Evolutionary conservation across 2,797 vertebrate species (phyloP).

Genomic region (Spheniscus humboldti): DNA sequence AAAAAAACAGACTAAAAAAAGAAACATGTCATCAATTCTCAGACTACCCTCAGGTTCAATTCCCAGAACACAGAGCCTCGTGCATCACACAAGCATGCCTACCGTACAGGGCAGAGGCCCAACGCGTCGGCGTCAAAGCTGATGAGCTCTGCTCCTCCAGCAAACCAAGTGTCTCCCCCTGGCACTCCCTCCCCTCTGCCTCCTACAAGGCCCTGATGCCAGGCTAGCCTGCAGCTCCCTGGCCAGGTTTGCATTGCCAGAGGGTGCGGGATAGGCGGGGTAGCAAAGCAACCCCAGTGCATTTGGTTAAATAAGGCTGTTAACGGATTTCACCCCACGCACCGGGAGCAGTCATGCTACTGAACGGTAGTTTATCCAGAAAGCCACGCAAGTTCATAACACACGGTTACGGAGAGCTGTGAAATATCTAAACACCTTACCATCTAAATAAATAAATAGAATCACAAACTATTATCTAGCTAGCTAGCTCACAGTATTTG

Average conservation of each 20-base stretch:
- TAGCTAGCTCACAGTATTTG: background rate
- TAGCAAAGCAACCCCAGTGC: too few species aligned
- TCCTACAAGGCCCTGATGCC: background rate
- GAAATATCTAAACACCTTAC: background rate
- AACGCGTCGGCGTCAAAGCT: background rate
- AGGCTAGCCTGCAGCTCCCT: background rate
- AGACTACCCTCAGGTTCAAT: too few species aligned
- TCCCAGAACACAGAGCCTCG: background rate
- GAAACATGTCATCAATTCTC: background rate
- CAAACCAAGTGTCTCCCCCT: background rate
- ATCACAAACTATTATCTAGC: background rate
- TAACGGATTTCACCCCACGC: background rate
- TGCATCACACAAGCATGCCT: too few species aligned
- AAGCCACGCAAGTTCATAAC: background rate
- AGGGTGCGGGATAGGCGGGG: accelerated
- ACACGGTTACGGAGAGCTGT: background rate
- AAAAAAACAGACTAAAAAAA: background rate
- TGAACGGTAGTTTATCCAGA: background rate
- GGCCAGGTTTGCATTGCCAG: background rate
- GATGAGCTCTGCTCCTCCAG: background rate
- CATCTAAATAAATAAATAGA: background rate
- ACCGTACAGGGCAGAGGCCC: background rate
- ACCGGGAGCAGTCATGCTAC: background rate
- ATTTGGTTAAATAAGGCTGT: background rate
- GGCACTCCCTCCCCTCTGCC: background rate